Evolutionary conservation across 2,113 vertebrate genomes (phyloP).

Genomic region (Hippocampus abdominalis): DNA sequence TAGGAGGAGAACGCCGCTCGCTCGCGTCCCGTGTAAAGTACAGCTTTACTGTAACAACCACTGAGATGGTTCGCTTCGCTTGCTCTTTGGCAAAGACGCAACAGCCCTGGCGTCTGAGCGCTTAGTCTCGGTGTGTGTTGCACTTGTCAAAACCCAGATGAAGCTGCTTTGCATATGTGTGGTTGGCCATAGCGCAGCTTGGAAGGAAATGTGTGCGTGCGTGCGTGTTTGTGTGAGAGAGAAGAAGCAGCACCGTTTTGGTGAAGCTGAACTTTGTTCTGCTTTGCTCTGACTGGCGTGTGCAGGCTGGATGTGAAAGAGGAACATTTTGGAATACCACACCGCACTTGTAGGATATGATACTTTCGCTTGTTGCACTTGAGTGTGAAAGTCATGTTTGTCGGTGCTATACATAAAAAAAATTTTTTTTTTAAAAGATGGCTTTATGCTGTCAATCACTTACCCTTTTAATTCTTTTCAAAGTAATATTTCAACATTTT

Average conservation of each 20-base stretch:
- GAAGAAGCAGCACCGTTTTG: too few relatives aligned
- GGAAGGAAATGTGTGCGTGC: slow-evolving; percentile 36
- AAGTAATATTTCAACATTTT: too few relatives aligned
- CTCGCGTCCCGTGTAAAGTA: slow-evolving; percentile 36
- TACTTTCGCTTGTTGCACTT: slow-evolving; percentile 71
- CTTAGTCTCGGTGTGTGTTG: slow-evolving; percentile 18
- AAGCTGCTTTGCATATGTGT: slow-evolving; percentile 42
- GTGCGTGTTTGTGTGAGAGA: background rate
- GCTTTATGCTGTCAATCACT: too few relatives aligned
- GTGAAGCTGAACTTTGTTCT: slow-evolving; percentile 7
- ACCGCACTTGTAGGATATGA: slow-evolving; percentile 70
- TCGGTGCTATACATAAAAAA: slow-evolving; percentile 31
- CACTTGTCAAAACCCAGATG: slow-evolving; percentile 31
- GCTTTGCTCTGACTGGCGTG: slow-evolving; percentile 12
- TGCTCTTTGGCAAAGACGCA: background rate
- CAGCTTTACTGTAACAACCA: slow-evolving; percentile 43
- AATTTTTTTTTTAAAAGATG: too few relatives aligned
- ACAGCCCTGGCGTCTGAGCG: slow-evolving; percentile 3
- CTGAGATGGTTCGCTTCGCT: background rate
- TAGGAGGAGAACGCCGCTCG: background rate
- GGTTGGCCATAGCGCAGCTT: slow-evolving; percentile 51
- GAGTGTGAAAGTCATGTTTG: slow-evolving; percentile 11
- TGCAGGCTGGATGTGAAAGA: slow-evolving; percentile 61
- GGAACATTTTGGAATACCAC: slow-evolving; percentile 70
- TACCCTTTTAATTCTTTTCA: too few relatives aligned